Base-by-base conservation (phyloP, 2,797 vertebrate species). In the Ibycter americanus region DNA sequence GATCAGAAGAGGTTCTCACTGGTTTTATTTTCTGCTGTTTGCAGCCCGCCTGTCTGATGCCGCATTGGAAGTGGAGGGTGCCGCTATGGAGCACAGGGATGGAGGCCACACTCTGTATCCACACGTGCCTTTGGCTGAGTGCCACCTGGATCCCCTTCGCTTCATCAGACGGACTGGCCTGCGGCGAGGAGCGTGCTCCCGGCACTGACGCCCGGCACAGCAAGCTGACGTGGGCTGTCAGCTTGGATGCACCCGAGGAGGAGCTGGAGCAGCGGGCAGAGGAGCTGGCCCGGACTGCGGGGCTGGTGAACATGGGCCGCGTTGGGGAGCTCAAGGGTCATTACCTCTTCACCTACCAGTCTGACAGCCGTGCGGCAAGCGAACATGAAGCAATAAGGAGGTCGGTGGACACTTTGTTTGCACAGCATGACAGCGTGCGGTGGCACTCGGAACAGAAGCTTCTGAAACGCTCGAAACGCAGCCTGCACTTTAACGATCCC, bases 401-500 rank as follows among this genome's bases (percentile, higher is more conserved):
- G 55, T 92, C 84, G 11, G 98, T 98, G 2, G 98, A 97, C 15
- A 77, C 98, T 6, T 93, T 98, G 62, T 96, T 99, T 61, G 98
- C 98, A 23, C 79, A 96, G 52, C 99, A 99, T 23, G 98, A 98
- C 76, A 95, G 98, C 9, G 99, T 99, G 93, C 96, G 98, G 76
- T 99, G 99, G 99, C 98, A 99, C 96, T 99, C 99, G 3, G 98
- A 99, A 73, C 99, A 99, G 95, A 98, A 96, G 72, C 96, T 99
- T 27, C 99, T 99, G 62, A 99, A 98, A 46, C 98, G 99, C 66
- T 98, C 99, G 44, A 99, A 99, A 97, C 98, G 99, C 95, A 98
- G 98, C 8, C 47, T 99, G 98, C 98, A 98, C 93, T 99, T 99
- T 98, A 99, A 99, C 8, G 99, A 99, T 90, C 99, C 99, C 87